A percentile compares a stretch with the other conserved stretches of the same genome.
These are phyloP conservation scores for Synaphobranchus kaupii DNA, from an alignment of 2,797 vertebrate species.

Conservation along the genomic window DNA sequence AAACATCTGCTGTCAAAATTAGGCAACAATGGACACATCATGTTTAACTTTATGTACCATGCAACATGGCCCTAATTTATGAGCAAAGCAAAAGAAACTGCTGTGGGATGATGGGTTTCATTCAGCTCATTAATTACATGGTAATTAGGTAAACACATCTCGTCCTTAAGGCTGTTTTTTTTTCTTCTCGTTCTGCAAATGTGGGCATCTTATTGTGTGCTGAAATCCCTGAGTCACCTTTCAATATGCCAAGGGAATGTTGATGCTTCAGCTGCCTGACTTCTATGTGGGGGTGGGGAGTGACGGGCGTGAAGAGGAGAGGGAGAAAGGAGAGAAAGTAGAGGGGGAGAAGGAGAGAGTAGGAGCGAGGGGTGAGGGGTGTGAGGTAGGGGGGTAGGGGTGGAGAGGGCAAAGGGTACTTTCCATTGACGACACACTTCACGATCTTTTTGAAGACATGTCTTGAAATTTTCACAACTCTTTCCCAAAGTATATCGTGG, in stretches of 20 bases:
- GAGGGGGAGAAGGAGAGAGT: background rate
- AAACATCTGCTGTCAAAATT: constrained; percentile 4
- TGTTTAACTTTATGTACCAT: constrained; percentile 49
- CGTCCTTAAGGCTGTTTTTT: constrained; percentile 51
- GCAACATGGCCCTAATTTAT: constrained; percentile 50
- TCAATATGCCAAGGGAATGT: constrained; percentile 30
- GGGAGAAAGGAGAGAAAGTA: background rate
- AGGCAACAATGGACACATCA: constrained; percentile 50
- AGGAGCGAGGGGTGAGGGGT: no score
- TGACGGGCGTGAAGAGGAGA: background rate
- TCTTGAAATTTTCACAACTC: no score
- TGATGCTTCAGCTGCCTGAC: background rate
- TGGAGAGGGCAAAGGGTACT: no score
- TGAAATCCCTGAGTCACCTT: constrained; percentile 46
- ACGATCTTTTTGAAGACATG: no score
- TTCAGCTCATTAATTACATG: constrained; percentile 62
- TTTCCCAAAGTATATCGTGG: no score
- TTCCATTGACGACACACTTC: no score
- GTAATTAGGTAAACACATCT: constrained; percentile 60
- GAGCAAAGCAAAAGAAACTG: constrained; percentile 53
- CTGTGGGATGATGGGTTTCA: constrained; percentile 55
- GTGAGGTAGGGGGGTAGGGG: no score
- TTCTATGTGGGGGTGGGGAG: background rate
- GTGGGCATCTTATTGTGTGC: constrained; percentile 43
- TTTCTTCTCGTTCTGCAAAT: constrained; percentile 41